phyloP scores from a whole-genome alignment of 2,888 invertebrate species.

The Helicoverpa assulta region DNA sequence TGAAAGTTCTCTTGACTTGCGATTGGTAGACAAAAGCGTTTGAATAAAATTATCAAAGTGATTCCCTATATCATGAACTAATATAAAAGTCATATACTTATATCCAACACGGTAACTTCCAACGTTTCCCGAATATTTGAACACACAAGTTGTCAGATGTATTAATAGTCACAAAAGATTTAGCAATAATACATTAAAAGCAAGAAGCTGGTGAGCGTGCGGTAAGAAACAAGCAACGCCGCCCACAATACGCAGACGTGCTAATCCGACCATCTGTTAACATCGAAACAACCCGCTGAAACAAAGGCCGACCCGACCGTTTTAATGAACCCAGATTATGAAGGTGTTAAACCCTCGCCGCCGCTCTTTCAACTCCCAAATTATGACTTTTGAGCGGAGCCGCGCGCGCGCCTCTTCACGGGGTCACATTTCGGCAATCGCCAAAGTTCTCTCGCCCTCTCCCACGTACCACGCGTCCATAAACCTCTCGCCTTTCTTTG shows the following conservation, averaged over 20 bases:
- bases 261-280: slow-evolving; percentile 89
- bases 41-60: too few relatives aligned
- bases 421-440: slow-evolving; percentile 87
- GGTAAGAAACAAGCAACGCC: slow-evolving; percentile 69
- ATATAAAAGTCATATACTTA: too few relatives aligned
- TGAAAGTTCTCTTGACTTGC: too few relatives aligned
- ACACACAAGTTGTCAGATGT: background rate
- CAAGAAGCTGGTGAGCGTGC: slow-evolving; percentile 62
- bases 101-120: background rate
- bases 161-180: slow-evolving; percentile 31
- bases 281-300: slow-evolving; percentile 87
- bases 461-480: slow-evolving; percentile 72
- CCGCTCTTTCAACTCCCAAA: slow-evolving; percentile 88
- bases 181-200: slow-evolving; percentile 45
- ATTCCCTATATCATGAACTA: too few relatives aligned
- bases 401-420: slow-evolving; percentile 79
- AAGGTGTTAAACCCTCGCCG: slow-evolving; percentile 89
- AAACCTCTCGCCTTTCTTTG: slow-evolving; percentile 80
- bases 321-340: slow-evolving; percentile 90
- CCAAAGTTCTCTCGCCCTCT: slow-evolving; percentile 75
- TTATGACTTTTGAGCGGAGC: slow-evolving; percentile 85
- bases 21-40: too few relatives aligned
- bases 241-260: slow-evolving; percentile 78
- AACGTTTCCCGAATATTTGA: background rate
- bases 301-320: slow-evolving; percentile 86